Evolutionary conservation across 2,797 vertebrate species (phyloP).

Genomic region (Ciconia nigra): DNA sequence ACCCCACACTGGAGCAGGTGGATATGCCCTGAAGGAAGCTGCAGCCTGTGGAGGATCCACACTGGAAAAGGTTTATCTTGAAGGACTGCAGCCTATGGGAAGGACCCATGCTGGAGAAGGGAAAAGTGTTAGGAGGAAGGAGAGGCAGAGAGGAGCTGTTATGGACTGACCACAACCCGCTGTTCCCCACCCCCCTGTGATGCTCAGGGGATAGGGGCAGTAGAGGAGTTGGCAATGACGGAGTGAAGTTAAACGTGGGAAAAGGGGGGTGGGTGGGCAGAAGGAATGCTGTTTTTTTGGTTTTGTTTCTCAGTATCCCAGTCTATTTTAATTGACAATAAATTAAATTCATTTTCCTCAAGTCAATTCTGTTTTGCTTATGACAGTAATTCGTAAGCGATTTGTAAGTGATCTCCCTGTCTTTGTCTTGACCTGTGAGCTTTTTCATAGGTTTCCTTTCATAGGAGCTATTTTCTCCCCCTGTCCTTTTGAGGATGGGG

Average conservation of each 20-base stretch:
- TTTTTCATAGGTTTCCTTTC: not conserved
- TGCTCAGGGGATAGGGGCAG: not conserved
- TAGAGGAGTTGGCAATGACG: not conserved
- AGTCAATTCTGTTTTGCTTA: not conserved
- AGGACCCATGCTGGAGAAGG: not conserved
- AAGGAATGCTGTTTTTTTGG: not conserved
- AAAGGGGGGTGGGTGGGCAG: not conserved
- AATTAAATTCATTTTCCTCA: not conserved
- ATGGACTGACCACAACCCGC: not conserved
- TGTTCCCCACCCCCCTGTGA: not conserved
- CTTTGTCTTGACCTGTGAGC: not conserved
- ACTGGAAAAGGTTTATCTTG: not conserved
- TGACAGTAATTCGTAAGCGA: not conserved
- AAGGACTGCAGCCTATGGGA: not conserved
- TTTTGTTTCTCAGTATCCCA: not conserved
- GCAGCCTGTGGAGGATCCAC: not conserved
- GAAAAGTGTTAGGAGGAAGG: not conserved
- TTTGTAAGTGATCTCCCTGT: not conserved
- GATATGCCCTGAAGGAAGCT: not conserved
- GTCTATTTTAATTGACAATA: not conserved
- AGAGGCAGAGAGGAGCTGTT: not conserved
- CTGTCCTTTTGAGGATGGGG: not conserved
- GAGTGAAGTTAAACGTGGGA: not conserved
- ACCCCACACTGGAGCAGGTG: accelerated
- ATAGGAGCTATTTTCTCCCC: not conserved